These are phyloP conservation scores for Stenoptilia bipunctidactyla DNA, from an alignment of 2,888 invertebrate genomes.

Conservation along the genomic window DNA sequence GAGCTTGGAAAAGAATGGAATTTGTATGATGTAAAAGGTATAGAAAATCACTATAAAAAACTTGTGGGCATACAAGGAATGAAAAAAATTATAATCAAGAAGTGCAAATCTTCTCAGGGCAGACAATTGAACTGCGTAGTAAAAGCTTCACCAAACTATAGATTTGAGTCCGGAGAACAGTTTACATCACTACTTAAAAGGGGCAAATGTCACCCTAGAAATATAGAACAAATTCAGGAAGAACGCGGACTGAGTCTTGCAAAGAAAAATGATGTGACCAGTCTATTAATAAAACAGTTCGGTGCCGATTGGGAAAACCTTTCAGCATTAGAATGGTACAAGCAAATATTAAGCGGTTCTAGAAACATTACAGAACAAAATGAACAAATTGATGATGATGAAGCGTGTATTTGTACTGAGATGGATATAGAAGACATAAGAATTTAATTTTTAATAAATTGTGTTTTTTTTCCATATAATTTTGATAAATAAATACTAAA, in stretches of 20 bases:
- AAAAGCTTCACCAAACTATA: constrained; percentile 2
- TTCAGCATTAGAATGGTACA: constrained; percentile 2
- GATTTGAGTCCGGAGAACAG: constrained; percentile 3
- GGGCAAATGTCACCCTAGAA: constrained; percentile 2
- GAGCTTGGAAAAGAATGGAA: constrained; percentile 4
- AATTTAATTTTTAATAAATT: not conserved
- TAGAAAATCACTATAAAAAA: constrained; percentile 1
- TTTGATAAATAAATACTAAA: not conserved
- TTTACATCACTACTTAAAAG: constrained; percentile 2
- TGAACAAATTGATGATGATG: too few species aligned
- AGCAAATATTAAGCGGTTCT: too few species aligned
- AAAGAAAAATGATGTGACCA: constrained; percentile 4
- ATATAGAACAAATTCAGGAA: constrained; percentile 2
- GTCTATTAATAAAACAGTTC: too few species aligned
- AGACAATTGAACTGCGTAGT: constrained; percentile 1
- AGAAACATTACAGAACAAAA: too few species aligned
- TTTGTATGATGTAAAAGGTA: constrained; percentile 1
- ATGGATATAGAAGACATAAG: too few species aligned
- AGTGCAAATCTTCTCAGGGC: not conserved
- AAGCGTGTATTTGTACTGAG: too few species aligned
- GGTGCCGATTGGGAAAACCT: constrained; percentile 3
- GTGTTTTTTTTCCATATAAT: not conserved
- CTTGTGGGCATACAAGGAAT: not conserved
- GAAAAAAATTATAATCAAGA: not conserved
- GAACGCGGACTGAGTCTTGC: constrained; percentile 2